A percentile compares a stretch with the other conserved stretches of the same genome.
Conservation (phyloP, 2,113 vertebrate genomes). For the Ivindomyrus marchei region DNA sequence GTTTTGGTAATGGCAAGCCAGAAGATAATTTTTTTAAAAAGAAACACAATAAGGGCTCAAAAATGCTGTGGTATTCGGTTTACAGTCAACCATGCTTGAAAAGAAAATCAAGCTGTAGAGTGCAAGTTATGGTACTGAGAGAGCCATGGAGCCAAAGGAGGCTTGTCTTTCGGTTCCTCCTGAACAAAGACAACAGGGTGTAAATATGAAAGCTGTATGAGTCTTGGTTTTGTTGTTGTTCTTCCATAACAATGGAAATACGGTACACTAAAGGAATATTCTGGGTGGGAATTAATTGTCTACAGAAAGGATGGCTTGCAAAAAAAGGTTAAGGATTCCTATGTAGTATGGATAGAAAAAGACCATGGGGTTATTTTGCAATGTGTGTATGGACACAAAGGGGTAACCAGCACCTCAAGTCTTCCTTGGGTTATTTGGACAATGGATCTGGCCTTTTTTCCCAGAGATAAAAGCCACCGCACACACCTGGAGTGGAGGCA, state of each 20-base stretch:
- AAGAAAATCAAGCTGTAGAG: neutral
- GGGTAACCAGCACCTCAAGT: neutral
- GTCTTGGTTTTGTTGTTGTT: neutral
- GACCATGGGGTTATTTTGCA: neutral
- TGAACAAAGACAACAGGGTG: neutral
- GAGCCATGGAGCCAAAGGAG: no score
- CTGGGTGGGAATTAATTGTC: neutral
- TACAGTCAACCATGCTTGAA: neutral
- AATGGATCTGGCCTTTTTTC: neutral
- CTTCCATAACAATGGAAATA: neutral
- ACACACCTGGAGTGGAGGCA: constrained; percentile 44
- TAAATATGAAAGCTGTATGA: neutral
- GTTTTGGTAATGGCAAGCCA: neutral
- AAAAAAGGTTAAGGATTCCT: neutral
- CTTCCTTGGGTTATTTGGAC: neutral
- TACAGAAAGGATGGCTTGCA: neutral
- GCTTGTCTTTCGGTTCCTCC: neutral
- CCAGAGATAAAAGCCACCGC: constrained; percentile 47
- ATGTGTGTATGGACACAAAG: neutral
- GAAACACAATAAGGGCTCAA: neutral
- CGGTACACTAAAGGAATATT: neutral
- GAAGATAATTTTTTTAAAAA: neutral
- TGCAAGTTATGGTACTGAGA: neutral
- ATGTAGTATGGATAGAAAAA: neutral
- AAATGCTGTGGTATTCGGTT: neutral